Evolutionary conservation across 2,797 vertebrate genomes (phyloP).

Genomic region (Silurus aristotelis): DNA sequence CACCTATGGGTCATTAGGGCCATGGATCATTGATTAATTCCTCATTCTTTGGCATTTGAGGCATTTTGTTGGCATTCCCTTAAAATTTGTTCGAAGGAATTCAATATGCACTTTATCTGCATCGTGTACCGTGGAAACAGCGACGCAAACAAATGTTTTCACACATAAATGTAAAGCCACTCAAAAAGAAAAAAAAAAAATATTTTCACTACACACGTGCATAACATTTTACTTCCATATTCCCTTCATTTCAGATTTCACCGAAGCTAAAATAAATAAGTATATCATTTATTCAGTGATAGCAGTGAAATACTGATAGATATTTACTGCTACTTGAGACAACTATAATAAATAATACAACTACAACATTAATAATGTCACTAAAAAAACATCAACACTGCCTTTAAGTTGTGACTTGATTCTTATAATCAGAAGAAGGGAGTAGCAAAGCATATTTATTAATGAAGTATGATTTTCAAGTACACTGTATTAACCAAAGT

Average conservation of each 20-base stretch:
- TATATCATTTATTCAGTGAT: not conserved
- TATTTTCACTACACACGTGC: not conserved
- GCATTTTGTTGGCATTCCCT: slow-evolving; percentile 34
- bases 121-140: not conserved
- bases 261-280: not conserved
- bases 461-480: not conserved
- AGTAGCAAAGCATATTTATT: not conserved
- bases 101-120: slow-evolving; percentile 50
- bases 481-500: not conserved
- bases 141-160: slow-evolving; percentile 20
- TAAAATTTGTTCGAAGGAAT: slow-evolving; percentile 59
- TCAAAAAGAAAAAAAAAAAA: not conserved
- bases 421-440: not conserved
- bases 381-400: not conserved
- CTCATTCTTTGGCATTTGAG: slow-evolving; percentile 65
- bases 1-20: slow-evolving; percentile 58
- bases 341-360: not conserved
- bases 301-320: not conserved
- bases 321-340: not conserved
- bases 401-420: not conserved
- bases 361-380: not conserved
- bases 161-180: slow-evolving; percentile 12
- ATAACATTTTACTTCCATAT: not conserved
- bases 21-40: slow-evolving; percentile 66
- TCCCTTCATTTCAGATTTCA: not conserved